Evolutionary conservation across 2,113 vertebrate species (phyloP).

Genomic region (Tachuris rubrigastra): DNA sequence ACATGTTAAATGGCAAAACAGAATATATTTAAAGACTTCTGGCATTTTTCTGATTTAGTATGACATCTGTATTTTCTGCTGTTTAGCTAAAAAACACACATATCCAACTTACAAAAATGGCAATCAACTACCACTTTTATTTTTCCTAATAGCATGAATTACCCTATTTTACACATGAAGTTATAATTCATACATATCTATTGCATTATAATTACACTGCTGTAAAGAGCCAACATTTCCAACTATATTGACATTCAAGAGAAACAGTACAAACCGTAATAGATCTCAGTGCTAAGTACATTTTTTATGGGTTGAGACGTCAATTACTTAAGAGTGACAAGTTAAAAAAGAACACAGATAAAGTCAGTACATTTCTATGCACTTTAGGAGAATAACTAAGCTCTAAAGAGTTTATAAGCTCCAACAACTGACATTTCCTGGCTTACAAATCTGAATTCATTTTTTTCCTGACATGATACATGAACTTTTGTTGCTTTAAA

Average conservation of each 20-base stretch:
- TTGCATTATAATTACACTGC: not conserved
- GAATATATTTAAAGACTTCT: not conserved
- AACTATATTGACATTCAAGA: not conserved
- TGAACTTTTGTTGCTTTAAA: not conserved
- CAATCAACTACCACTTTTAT: not conserved
- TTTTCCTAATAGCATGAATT: not conserved
- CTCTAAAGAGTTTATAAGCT: not conserved
- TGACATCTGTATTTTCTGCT: not conserved
- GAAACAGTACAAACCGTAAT: not conserved
- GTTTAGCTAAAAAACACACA: not conserved
- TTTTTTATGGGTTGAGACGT: not conserved
- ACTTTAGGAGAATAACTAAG: not conserved
- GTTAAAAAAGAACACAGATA: not conserved
- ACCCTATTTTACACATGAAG: not conserved
- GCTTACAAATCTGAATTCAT: not conserved
- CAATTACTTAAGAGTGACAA: not conserved
- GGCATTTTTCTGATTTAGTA: not conserved
- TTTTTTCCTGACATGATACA: not conserved
- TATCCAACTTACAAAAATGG: not conserved
- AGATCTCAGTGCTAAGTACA: not conserved
- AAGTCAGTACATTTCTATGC: not conserved
- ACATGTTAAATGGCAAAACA: not conserved
- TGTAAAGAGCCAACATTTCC: not conserved
- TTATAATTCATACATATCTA: not conserved
- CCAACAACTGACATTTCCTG: not conserved